Evolutionary conservation across 2,797 vertebrate genomes (phyloP), one percentile per base, ranked within the genome.

Genomic region (Liparis tanakae): DNA sequence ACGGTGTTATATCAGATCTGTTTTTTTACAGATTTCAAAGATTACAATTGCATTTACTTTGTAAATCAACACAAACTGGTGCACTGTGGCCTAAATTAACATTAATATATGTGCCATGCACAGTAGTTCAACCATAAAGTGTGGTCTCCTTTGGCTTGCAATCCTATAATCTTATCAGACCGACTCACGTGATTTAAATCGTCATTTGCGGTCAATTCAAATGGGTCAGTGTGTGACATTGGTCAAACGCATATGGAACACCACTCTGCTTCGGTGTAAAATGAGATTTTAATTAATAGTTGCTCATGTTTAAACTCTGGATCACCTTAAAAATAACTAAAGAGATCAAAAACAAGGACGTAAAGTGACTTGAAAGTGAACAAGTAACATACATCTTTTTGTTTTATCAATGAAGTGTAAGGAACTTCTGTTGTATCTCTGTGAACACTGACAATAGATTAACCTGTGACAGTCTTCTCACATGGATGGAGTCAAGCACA

Each of bases 401-500:
- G 53, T 75, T 75, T 75, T 41, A 37, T 25, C 50, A 12, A 18
- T 15, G 39, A 68, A 6, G 20, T 61, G 55, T 62, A 18, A 41
- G 51, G 13, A 76, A 10, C 15, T 44, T 5, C 10, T 18, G 50
- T 60, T 10, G 1, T 3, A 58, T 53, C 17, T 54, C 36, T 65
- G 17, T 54, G n/a, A 70, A 36, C 2, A 10, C 63, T 70, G 57
- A 64, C 75, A 54, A 67, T 33, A 10, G 56, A 66, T 71, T 66
- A 72, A 76, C 46, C 46, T 74, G 39, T 62, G 62, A 72, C 67
- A 41, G 46, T 76, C 51, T 66, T 73, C 61, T 58, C 64, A 76
- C 55, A 55, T 37, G 39, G 78, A 84, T 9, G 14, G 34, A 63
- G 67, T 79, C 70, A 75, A 82, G 81, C 15, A 20, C 65, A 77